A percentile compares a stretch with the other conserved stretches of the same genome.
These are phyloP conservation scores for Papilio helenus DNA, from an alignment of 1,140 invertebrate species.

Conservation along the genomic window DNA sequence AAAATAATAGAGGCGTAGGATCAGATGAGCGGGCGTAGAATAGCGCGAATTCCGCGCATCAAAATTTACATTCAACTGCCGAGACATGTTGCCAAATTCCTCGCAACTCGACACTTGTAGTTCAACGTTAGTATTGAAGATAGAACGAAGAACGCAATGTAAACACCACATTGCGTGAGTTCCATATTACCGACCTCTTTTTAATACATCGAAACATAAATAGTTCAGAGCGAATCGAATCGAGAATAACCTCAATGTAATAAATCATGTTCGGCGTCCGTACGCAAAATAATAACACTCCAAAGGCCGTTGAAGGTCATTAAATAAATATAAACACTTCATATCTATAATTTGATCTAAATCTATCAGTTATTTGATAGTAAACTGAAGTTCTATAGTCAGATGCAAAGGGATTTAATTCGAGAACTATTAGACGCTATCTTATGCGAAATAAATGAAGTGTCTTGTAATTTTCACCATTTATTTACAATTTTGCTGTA, in stretches of 20 bases:
- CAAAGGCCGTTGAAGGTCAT: slow-evolving; percentile 21
- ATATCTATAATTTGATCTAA: slow-evolving; percentile 12
- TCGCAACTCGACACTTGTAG: slow-evolving; percentile 16
- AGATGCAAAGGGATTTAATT: background rate
- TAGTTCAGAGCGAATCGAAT: slow-evolving; percentile 22
- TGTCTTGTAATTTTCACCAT: background rate
- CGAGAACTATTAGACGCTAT: background rate
- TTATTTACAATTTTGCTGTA: background rate
- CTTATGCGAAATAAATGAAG: background rate
- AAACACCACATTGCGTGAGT: slow-evolving; percentile 13
- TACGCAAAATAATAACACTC: slow-evolving; percentile 6
- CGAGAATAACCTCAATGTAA: background rate
- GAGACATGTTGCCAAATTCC: slow-evolving; percentile 27
- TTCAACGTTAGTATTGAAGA: slow-evolving; percentile 5
- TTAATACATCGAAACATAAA: slow-evolving; percentile 31
- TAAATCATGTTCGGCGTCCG: slow-evolving; percentile 12
- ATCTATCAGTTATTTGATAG: background rate
- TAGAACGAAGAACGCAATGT: slow-evolving; percentile 7
- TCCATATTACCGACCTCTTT: slow-evolving; percentile 11
- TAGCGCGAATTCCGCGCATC: slow-evolving; percentile 12
- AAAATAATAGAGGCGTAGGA: slow-evolving; percentile 25
- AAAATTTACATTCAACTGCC: slow-evolving; percentile 24
- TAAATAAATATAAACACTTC: slow-evolving; percentile 14
- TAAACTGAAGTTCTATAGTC: background rate
- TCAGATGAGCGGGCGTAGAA: slow-evolving; percentile 18